These are phyloP conservation scores for Myiopsitta monachus DNA, from an alignment of 2,113 vertebrate genomes.

Conservation along the genomic window DNA sequence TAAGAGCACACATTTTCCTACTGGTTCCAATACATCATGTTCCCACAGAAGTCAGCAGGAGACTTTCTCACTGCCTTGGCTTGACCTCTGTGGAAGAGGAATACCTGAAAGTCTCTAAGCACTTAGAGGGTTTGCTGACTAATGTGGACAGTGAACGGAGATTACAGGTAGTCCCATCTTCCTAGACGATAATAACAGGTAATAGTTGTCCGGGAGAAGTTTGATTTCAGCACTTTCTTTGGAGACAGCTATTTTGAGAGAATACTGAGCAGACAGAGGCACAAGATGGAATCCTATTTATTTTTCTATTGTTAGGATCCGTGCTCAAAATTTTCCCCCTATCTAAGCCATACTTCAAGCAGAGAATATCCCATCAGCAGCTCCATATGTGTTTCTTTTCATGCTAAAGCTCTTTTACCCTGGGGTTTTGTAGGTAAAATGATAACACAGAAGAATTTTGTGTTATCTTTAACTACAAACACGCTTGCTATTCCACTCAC, in stretches of 20 bases:
- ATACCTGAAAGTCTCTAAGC: not conserved
- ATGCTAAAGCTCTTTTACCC: not conserved
- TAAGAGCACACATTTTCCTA: not conserved
- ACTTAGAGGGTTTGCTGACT: not conserved
- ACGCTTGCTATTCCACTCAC: not conserved
- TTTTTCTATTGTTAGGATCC: not conserved
- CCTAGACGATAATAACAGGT: not conserved
- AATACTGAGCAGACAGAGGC: not conserved
- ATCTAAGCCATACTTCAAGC: not conserved
- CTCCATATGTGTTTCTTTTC: not conserved
- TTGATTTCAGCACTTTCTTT: not conserved
- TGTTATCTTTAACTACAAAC: constrained; percentile 41
- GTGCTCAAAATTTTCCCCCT: not conserved
- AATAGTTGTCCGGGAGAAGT: not conserved
- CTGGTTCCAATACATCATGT: rapidly evolving
- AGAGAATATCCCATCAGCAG: not conserved
- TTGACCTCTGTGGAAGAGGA: not conserved
- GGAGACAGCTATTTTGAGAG: not conserved
- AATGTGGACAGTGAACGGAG: not conserved
- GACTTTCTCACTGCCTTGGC: not conserved
- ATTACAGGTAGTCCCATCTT: not conserved
- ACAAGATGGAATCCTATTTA: not conserved
- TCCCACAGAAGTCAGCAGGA: not conserved
- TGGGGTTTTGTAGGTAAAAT: constrained; percentile 1
- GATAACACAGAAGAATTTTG: not conserved